Evolutionary conservation across 2,797 vertebrate genomes (phyloP).

Genomic region (Coendou prehensilis): DNA sequence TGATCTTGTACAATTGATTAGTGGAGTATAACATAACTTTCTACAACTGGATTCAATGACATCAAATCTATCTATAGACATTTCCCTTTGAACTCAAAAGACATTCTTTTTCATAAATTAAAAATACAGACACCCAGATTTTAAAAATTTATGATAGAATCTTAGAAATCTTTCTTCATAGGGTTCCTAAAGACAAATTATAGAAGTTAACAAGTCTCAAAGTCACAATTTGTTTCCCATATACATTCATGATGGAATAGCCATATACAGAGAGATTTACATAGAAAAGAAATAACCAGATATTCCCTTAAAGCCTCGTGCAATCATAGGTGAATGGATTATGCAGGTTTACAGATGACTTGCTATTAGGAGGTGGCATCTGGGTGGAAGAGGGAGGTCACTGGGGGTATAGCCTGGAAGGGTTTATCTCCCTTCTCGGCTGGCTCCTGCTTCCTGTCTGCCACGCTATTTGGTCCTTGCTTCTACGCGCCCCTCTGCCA

Average conservation of each 20-base stretch:
- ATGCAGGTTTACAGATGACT: not conserved
- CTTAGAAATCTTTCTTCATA: constrained; percentile 43
- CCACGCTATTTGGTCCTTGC: not conserved
- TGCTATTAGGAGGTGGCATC: not conserved
- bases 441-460: not conserved
- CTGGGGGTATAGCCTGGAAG: not conserved
- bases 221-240: constrained; percentile 61
- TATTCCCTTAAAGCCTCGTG: not conserved
- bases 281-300: not conserved
- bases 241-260: constrained; percentile 46
- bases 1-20: constrained; percentile 30
- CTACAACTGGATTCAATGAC: constrained; percentile 40
- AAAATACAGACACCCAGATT: constrained; percentile 43
- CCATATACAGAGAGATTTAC: not conserved
- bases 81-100: not conserved
- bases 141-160: constrained; percentile 50
- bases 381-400: not conserved
- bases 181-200: constrained; percentile 52
- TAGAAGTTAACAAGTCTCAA: constrained; percentile 41
- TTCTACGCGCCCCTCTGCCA: not conserved
- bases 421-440: not conserved
- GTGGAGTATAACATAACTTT: constrained; percentile 38
- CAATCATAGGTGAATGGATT: not conserved
- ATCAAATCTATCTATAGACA: not conserved
- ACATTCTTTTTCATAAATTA: constrained; percentile 53